Conservation (phyloP, 2,113 vertebrate species). For the Esox niger region DNA sequence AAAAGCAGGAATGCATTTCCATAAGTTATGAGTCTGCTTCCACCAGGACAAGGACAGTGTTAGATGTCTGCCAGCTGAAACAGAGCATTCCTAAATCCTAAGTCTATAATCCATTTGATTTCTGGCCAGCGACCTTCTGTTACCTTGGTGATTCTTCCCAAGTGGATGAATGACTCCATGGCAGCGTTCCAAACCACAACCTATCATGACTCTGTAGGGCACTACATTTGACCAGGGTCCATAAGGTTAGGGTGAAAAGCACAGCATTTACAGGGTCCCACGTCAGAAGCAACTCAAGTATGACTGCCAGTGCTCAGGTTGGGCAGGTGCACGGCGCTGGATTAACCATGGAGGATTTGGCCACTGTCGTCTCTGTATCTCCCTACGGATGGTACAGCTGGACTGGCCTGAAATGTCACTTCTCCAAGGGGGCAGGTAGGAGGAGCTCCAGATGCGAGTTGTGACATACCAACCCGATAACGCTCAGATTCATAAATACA, state of each 20-base stretch:
- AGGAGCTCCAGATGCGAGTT: not conserved
- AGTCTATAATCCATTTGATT: not conserved
- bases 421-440: not conserved
- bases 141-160: not conserved
- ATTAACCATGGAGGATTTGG: conserved; percentile 45
- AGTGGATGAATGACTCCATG: not conserved
- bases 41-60: too few relatives aligned
- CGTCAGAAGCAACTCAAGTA: not conserved
- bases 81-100: not conserved
- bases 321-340: conserved; percentile 31
- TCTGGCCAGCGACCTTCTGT: not conserved
- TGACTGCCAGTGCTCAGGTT: conserved; percentile 21
- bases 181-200: too few relatives aligned
- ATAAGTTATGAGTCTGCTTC: too few relatives aligned
- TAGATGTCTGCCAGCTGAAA: not conserved
- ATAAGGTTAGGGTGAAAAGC: too few relatives aligned
- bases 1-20: too few relatives aligned
- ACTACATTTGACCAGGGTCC: too few relatives aligned
- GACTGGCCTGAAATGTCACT: conserved; percentile 35
- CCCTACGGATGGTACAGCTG: conserved; percentile 16
- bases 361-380: conserved; percentile 30
- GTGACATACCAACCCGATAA: not conserved
- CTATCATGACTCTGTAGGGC: too few relatives aligned
- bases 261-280: too few relatives aligned
- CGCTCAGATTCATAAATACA: not conserved